Base-by-base conservation (phyloP, 53 echinoderm and acorn worm genomes). In the Crossaster papposus region DNA sequence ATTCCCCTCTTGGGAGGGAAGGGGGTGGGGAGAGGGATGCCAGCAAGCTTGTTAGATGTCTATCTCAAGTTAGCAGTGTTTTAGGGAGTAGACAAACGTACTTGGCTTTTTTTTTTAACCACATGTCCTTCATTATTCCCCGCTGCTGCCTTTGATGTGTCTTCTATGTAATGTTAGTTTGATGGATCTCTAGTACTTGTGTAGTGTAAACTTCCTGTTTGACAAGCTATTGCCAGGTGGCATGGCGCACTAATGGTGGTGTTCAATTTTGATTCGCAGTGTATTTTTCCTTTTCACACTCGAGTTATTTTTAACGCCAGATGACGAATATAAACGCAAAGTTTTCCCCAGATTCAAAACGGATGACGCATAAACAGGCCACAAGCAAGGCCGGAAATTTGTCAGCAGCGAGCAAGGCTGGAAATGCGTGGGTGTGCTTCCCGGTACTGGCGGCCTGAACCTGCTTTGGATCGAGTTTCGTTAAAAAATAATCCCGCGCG, bases 1-100 rank as follows among this genome's bases (percentile, higher is more conserved):
- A 87, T 87, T 65, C 36, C 83, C 83, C 17, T 24, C 44, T 35
- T 31, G n/a, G n/a, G n/a, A n/a, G n/a, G n/a, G n/a, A n/a, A n/a
- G n/a, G n/a, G n/a, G n/a, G n/a, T n/a, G n/a, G n/a, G n/a, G n/a
- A n/a, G n/a, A 68, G 7, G 30, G 2, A 23, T 68, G 28, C 68
- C 68, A 68, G 28, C 24, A 68, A 68, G 17, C 9, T 18, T 4
- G 30, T 18, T 11, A 26, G 24, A 20, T 28, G 6, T 18, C 7
- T 11, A 26, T 26, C 68, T 68, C 68, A 68, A 26, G 68, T 26
- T 23, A 68, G 17, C 12, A 28, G 58, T 23, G 24, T 23, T 68
- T 4, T 68, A 23, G 2, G 24, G 0, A 58, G 17, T n/a, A 68
- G 9, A 12, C 26, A 28, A 23, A 18, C 5, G 68, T 26, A 23